A percentile compares a stretch with the other conserved stretches of the same genome.
Conservation (phyloP, 1,140 invertebrate species). For the Hylaeus anthracinus region DNA sequence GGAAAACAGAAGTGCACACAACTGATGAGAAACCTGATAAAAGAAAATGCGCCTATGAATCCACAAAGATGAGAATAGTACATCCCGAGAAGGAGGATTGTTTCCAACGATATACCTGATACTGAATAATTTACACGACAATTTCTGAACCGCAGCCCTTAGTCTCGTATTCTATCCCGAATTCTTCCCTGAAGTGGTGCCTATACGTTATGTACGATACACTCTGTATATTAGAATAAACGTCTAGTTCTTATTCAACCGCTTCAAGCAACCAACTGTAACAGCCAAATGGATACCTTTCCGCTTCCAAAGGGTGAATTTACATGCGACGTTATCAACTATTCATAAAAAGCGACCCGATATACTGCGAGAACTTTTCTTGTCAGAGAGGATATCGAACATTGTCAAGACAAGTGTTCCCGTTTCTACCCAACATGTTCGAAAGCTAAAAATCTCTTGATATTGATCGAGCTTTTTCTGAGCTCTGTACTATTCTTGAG, state of each 20-base stretch:
- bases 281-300: constrained; percentile 2
- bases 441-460: too few species aligned
- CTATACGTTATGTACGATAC: not conserved
- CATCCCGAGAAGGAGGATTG: too few species aligned
- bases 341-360: not conserved
- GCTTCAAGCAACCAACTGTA: not conserved
- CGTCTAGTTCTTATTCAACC: not conserved
- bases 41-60: too few species aligned
- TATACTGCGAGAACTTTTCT: not conserved
- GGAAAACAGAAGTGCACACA: too few species aligned
- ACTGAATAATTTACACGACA: too few species aligned
- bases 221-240: not conserved
- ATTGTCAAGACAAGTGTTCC: not conserved
- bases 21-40: too few species aligned
- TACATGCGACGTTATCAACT: constrained; percentile 15
- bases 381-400: not conserved
- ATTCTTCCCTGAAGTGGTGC: not conserved
- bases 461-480: too few species aligned
- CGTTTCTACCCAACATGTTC: not conserved
- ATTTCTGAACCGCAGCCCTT: too few species aligned
- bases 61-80: too few species aligned
- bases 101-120: too few species aligned
- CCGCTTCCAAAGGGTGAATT: not conserved
- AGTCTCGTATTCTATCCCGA: not conserved
- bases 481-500: too few species aligned